Base-by-base conservation (phyloP, 2,797 vertebrate genomes). In the Luscinia luscinia region DNA sequence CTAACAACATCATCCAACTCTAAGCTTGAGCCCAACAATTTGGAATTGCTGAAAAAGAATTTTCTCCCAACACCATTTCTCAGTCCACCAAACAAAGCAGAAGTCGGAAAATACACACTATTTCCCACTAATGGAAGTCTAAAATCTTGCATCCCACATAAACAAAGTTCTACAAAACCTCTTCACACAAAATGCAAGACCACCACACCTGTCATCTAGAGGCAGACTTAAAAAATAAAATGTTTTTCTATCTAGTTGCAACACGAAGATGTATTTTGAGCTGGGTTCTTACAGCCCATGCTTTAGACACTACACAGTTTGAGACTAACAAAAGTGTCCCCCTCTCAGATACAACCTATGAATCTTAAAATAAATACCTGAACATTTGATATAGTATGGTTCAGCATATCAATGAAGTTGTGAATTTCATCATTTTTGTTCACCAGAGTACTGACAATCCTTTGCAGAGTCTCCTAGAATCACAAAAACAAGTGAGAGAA, bases 381-480 rank as follows among this genome's bases (percentile, higher is more conserved):
- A 90, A 99, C 97, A 87, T 98, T 98, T 73, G 97, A 97, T 89
- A 99, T 95, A 32, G 98, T 98, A 89, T 97, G 97, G 84, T 98
- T 98, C 54, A 99, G 95, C 22, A 98, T 98, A 69, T 99, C 98
- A 95, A 99, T 98, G 96, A 99, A 99, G 96, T 97, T 98, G 80
- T 98, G 98, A 54, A 99, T 98, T 97, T 99, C 99, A 94, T 99
- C 98, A 86, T 99, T 99, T 98, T 99, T 99, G 97, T 97, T 99
- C 63, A 98, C 98, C 86, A 99, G 96, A 12, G 99, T 99, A 97
- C 97, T 97, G 84, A 99, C 99, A 97, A 99, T 99, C 97, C 99
- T 98, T 92, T 98, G 98, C 94, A 99, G 97, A 90, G 98, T 99
- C 97, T 99, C 99, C 99, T 99, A 96, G 48, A 79, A 97, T 96